Base-by-base conservation (phyloP, 2,888 invertebrate genomes). In the Biston betularia region DNA sequence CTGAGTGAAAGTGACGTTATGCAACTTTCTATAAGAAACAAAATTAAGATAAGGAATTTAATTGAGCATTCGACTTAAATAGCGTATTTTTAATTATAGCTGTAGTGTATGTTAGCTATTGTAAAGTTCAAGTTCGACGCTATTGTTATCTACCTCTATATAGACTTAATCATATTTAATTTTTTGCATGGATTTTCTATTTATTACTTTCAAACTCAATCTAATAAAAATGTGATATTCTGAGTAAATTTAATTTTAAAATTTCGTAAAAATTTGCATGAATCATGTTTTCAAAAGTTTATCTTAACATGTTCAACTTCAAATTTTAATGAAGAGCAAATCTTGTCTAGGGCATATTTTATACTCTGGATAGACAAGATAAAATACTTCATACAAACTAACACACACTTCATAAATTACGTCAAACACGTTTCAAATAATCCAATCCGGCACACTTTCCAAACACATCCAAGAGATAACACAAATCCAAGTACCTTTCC, bases 1-100 rank as follows among this genome's bases (percentile, higher is more conserved):
- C n/a, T 79, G 77, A 90, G 92, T 90, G 92, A 93, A 93, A 92
- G 93, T 91, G 78, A 88, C 86, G 89, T 93, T 92, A 93, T 87
- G 93, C 91, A 93, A 93, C 92, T 93, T 92, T 93, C 92, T 90
- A 89, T 84, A 75, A 74, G 75, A 81, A 77, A 77, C 77, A 77
- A 74, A 74, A 72, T 70, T 77, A 71, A 77, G 79, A 83, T 83
- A 80, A 79, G 65, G 53, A 71, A 76, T 69, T 75, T 74, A 71
- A 66, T 73, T 78, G 73, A 69, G 68, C 75, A 73, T 71, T 77
- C 71, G 55, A 63, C 70, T 74, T 54, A 57, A 64, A 65, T 73
- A 67, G 65, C 70, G 68, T 72, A 68, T 74, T 74, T 69, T 53
- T 70, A 54, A 45, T 24, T 49, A 59, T 38, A n/a, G n/a, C n/a